A percentile compares a stretch with the other conserved stretches of the same genome.
Conservation (phyloP, 2,113 vertebrate genomes). For the Caranx melampygus region DNA sequence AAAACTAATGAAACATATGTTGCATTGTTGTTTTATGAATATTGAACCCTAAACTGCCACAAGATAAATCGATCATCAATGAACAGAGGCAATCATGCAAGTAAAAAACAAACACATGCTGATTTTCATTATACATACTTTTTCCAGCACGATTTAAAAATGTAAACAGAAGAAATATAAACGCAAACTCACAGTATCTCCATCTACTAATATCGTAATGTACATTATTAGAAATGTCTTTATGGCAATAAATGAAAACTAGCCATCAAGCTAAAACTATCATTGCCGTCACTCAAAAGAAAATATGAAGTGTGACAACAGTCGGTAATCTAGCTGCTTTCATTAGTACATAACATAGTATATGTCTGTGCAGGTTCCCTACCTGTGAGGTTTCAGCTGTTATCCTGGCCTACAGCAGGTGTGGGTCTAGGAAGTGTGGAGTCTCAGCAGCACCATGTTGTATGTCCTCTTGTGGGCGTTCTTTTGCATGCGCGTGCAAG, state of each 20-base stretch:
- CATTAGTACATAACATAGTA: not conserved
- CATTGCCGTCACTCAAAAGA: not conserved
- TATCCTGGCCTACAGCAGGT: constrained; percentile 40
- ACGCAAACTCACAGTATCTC: not conserved
- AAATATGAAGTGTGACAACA: not conserved
- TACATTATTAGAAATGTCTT: not conserved
- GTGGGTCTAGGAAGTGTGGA: constrained; percentile 34
- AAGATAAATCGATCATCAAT: not conserved
- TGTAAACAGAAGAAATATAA: not conserved
- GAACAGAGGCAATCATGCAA: not conserved
- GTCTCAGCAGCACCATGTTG: constrained; percentile 51
- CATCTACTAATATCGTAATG: not conserved
- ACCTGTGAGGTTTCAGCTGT: constrained; percentile 71
- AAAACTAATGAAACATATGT: not conserved
- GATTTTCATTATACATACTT: not conserved
- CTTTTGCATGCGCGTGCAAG: constrained; percentile 39
- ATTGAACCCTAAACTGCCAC: not conserved
- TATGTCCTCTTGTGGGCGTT: constrained; percentile 59
- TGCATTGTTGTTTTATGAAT: not conserved
- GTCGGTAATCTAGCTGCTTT: not conserved
- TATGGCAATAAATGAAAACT: not conserved
- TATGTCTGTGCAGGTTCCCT: constrained; percentile 37
- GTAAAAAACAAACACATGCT: not conserved
- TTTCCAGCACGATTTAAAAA: constrained; percentile 6
- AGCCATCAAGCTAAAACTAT: not conserved